A percentile compares a stretch with the other conserved stretches of the same genome.
phyloP scores from a whole-genome alignment of 2,888 invertebrate species.

The Agrochola macilenta region DNA sequence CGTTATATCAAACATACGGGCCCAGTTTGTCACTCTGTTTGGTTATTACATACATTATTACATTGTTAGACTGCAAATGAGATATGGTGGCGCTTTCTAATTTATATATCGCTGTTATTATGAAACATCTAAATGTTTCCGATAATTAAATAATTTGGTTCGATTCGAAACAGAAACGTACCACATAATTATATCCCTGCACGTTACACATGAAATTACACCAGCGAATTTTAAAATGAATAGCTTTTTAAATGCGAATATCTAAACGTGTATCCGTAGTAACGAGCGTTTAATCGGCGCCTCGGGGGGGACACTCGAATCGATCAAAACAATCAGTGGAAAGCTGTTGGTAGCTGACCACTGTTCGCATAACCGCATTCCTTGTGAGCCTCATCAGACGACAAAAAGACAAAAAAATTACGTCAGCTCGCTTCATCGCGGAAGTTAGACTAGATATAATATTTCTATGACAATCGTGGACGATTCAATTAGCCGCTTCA shows the following conservation, averaged over 20 bases:
- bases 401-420: slow-evolving; percentile 73
- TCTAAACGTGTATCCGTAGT: slow-evolving; percentile 69
- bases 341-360: slow-evolving; percentile 75
- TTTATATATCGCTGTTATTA: slow-evolving; percentile 62
- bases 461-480: slow-evolving; percentile 32
- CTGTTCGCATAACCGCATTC: slow-evolving; percentile 82
- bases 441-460: slow-evolving; percentile 39
- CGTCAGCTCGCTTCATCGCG: slow-evolving; percentile 57
- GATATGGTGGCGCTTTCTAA: slow-evolving; percentile 75
- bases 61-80: slow-evolving; percentile 66
- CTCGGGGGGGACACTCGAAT: slow-evolving; percentile 71
- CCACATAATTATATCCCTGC: slow-evolving; percentile 54
- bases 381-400: slow-evolving; percentile 68
- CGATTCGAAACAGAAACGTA: slow-evolving; percentile 34
- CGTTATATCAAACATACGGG: slow-evolving; percentile 80
- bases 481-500: slow-evolving; percentile 36
- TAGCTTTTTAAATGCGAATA: slow-evolving; percentile 72
- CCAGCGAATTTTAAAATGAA: slow-evolving; percentile 69
- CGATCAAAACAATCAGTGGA: slow-evolving; percentile 82
- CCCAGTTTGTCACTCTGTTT: slow-evolving; percentile 67
- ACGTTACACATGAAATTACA: slow-evolving; percentile 64
- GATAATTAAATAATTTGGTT: slow-evolving; percentile 55
- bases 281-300: slow-evolving; percentile 77
- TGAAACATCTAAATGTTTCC: slow-evolving; percentile 50
- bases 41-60: slow-evolving; percentile 73